Evolutionary conservation across 1,140 invertebrate genomes (phyloP), one percentile per base, ranked within the genome.

Genomic region (Neodiprion lecontei): DNA sequence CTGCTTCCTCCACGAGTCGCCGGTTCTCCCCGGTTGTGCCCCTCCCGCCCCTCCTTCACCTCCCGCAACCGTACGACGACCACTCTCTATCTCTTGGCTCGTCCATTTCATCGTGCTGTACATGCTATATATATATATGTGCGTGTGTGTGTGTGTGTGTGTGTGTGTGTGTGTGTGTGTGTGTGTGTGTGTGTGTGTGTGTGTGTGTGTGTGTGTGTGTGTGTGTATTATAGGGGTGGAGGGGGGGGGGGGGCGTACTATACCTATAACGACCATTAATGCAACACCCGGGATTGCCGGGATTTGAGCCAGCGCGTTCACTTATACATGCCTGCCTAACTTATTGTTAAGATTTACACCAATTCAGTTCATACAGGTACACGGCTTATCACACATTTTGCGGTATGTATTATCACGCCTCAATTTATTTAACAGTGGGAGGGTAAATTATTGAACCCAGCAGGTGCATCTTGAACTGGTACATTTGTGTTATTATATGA

Each of bases 181-280:
- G 77, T 76, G 78, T 7, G 61, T 66, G 14, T 4, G 78, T 78
- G 74, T 80, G 77, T 77, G 78, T 7, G 61, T 66, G 14, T 66
- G 78, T 78, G 74, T 80, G 77, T 77, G 78, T 7, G 78, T 78
- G 74, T 80, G 77, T 77, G 78, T 78, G 74, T 80, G 77, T 77
- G 78, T 7, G 61, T 66, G 14, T 66, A 66, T 21, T 21, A 21
- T 14, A 21, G 2, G 4, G 14, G 61, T 0, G 14, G 61, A 1
- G 61, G 21, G 61, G 61, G 61, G 2, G 61, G 21, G 61, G 7
- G 61, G 5, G 28, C 28, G 1, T 40, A 40, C 28, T 40, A 40
- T 40, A 40, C 28, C 28, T 40, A 40, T 40, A 40, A 40, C 28
- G 28, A 40, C 1, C 28, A 40, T 40, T 40, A 40, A 40, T 40